Evolutionary conservation across 2,888 invertebrate genomes (phyloP).

Genomic region (Drosophila rubida): DNA sequence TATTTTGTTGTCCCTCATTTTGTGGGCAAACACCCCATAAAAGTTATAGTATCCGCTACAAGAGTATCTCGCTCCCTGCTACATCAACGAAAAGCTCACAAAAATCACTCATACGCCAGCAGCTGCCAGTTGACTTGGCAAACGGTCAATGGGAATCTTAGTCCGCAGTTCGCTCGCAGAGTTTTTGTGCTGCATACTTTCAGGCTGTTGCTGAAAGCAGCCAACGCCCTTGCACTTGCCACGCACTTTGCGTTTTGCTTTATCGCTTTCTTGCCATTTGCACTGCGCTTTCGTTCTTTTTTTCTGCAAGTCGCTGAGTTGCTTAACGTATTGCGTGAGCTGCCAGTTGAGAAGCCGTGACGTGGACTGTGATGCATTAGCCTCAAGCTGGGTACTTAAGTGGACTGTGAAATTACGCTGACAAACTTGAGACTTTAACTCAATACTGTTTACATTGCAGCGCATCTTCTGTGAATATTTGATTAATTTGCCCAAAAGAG

Average conservation of each 20-base stretch:
- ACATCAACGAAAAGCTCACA: neutral
- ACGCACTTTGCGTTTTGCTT: slow-evolving; percentile 40
- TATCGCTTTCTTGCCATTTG: slow-evolving; percentile 21
- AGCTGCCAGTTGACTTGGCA: slow-evolving; percentile 59
- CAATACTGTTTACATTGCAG: neutral
- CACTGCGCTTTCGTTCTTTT: slow-evolving; percentile 2
- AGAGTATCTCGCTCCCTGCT: neutral
- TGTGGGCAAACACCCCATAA: neutral
- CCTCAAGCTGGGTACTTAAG: neutral
- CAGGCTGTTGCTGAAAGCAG: slow-evolving; percentile 52
- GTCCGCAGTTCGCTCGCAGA: neutral
- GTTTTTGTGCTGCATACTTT: slow-evolving; percentile 57
- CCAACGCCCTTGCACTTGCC: slow-evolving; percentile 57
- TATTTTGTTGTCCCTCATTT: neutral
- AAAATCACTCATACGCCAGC: slow-evolving; percentile 44
- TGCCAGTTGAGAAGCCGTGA: neutral
- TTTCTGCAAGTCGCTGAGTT: slow-evolving; percentile 9
- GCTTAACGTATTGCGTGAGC: slow-evolving; percentile 60
- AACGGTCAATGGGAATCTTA: slow-evolving; percentile 56
- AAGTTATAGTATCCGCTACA: neutral
- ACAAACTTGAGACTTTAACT: neutral
- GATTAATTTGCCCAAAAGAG: too few relatives aligned
- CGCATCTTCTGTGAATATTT: neutral
- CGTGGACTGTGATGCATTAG: neutral
- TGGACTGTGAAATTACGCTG: neutral